These are phyloP conservation scores for Osmerus mordax DNA, from an alignment of 2,113 vertebrate species.

Conservation along the genomic window DNA sequence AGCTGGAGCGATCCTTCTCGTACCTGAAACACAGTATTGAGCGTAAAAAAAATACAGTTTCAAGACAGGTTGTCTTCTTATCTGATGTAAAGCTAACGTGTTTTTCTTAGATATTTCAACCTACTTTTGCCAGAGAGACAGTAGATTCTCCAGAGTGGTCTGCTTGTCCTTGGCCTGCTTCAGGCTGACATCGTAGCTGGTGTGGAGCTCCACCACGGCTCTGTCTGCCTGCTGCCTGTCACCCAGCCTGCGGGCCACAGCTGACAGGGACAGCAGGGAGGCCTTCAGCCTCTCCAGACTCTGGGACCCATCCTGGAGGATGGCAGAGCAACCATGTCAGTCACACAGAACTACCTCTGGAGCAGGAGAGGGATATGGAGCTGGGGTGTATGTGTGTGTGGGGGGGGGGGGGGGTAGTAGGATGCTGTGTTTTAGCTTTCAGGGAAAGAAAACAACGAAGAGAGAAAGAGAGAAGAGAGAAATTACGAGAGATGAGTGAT, in stretches of 20 bases:
- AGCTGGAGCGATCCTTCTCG: constrained; percentile 83
- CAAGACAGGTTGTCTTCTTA: background rate
- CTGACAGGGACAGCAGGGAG: constrained; percentile 71
- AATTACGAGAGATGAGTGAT: too few relatives aligned
- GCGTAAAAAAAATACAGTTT: background rate
- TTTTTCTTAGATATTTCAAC: constrained; percentile 16
- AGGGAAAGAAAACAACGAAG: too few relatives aligned
- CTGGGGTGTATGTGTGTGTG: too few relatives aligned
- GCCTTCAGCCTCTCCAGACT: constrained; percentile 78
- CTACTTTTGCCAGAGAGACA: constrained; percentile 89
- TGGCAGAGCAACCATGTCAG: constrained; percentile 17
- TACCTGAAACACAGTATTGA: constrained; percentile 69
- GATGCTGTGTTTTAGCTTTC: too few relatives aligned
- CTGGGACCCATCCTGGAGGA: constrained; percentile 81
- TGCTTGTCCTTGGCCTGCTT: constrained; percentile 78
- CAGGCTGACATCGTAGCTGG: constrained; percentile 65
- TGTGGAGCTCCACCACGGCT: constrained; percentile 69
- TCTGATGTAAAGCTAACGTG: background rate
- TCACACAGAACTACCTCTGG: background rate
- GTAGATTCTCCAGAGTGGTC: constrained; percentile 74
- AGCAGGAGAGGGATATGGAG: too few relatives aligned
- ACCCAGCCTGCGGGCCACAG: constrained; percentile 72
- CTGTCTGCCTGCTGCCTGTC: constrained; percentile 69
- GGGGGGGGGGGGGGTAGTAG: too few relatives aligned
- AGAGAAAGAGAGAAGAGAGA: too few relatives aligned